Evolutionary conservation across 1,140 invertebrate species (phyloP).

Genomic region (Triops longicaudatus): DNA sequence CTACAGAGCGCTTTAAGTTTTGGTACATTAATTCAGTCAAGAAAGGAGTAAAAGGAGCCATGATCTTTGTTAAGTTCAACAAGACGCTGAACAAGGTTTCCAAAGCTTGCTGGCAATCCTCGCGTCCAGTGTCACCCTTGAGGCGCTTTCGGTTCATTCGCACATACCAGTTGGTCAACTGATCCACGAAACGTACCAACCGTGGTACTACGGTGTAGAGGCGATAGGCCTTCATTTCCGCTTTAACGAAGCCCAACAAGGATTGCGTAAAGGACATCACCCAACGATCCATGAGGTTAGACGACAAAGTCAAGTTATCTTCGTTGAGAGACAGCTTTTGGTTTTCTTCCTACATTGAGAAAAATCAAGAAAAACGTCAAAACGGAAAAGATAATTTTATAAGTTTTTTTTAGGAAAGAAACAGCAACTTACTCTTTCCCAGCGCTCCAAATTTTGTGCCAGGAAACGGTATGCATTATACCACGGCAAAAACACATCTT

Average conservation of each 20-base stretch:
- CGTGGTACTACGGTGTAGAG: slow-evolving; percentile 91
- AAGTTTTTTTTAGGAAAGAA: too few relatives aligned
- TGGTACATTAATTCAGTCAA: slow-evolving; percentile 94
- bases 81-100: slow-evolving; percentile 83
- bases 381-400: slow-evolving; percentile 36
- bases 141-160: slow-evolving; percentile 89
- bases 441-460: slow-evolving; percentile 82
- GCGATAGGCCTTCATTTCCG: slow-evolving; percentile 89
- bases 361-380: slow-evolving; percentile 24
- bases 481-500: slow-evolving; percentile 98
- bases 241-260: slow-evolving; percentile 73
- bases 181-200: slow-evolving; percentile 92
- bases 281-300: slow-evolving; percentile 96
- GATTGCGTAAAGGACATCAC: slow-evolving; percentile 94
- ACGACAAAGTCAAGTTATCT: slow-evolving; percentile 33
- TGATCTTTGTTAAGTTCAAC: slow-evolving; percentile 79
- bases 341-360: slow-evolving; percentile 47
- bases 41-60: slow-evolving; percentile 97
- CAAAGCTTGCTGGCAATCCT: slow-evolving; percentile 74
- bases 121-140: slow-evolving; percentile 64
- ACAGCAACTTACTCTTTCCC: slow-evolving; percentile 62
- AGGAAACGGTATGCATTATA: slow-evolving; percentile 97
- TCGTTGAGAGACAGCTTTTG: slow-evolving; percentile 43
- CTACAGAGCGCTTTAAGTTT: slow-evolving; percentile 53
- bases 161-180: slow-evolving; percentile 98